Evolutionary conservation across 2,797 vertebrate species (phyloP).

Genomic region (Leptatherina wallacei): DNA sequence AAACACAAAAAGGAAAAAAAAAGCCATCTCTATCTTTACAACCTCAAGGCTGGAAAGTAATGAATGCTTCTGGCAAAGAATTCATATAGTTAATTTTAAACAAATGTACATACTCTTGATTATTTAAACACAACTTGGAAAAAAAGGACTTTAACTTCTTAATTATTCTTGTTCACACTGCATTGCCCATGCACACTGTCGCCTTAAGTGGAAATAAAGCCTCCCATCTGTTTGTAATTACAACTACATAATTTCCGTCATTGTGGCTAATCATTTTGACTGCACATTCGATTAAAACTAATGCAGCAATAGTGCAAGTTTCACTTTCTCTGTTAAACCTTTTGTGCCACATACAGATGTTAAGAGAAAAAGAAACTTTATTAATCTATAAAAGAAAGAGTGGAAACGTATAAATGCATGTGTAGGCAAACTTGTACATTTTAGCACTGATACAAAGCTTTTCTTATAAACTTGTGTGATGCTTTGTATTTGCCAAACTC

Average conservation of each 20-base stretch:
- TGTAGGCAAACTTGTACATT: conserved; percentile 76
- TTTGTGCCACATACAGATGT: conserved; percentile 39
- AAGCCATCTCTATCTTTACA: conserved; percentile 21
- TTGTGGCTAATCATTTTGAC: conserved; percentile 98
- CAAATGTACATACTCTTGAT: conserved; percentile 97
- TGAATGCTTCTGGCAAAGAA: conserved; percentile 78
- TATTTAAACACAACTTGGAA: conserved; percentile 91
- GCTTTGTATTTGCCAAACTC: conserved; percentile 94
- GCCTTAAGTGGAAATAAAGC: conserved; percentile 99
- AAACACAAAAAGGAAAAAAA: conserved; percentile 27
- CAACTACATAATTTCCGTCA: conserved; percentile 99
- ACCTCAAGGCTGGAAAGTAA: conserved; percentile 48
- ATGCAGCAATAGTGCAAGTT: conserved; percentile 79
- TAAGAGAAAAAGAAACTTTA: conserved; percentile 22
- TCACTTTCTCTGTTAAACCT: conserved; percentile 45
- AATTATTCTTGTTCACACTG: conserved; percentile 99
- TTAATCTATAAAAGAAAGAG: conserved; percentile 39
- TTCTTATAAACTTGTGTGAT: conserved; percentile 86
- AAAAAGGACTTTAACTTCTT: conserved; percentile 95
- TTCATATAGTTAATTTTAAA: conserved; percentile 96
- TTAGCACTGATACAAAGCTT: conserved; percentile 88
- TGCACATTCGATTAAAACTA: conserved; percentile 99
- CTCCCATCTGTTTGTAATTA: conserved; percentile 99
- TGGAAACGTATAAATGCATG: conserved; percentile 39
- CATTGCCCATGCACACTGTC: conserved; percentile 95